Conservation (phyloP, 1,140 invertebrate genomes). For the Nymphalis io region DNA sequence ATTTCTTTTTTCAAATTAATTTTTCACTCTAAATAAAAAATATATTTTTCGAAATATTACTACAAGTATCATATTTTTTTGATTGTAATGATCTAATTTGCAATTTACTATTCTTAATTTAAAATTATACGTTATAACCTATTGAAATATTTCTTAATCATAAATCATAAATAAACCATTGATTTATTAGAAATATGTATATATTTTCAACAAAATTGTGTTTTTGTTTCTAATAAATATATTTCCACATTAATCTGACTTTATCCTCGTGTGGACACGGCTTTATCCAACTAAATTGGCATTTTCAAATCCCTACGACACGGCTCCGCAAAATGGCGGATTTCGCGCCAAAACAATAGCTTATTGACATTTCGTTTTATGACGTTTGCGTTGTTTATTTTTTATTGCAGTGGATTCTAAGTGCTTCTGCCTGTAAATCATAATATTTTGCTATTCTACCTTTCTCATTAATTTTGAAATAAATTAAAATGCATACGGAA, state of each 20-base stretch:
- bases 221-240: conserved; percentile 2
- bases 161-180: too few species aligned
- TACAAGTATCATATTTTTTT: too few species aligned
- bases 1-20: too few species aligned
- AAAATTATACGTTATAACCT: too few species aligned
- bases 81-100: too few species aligned
- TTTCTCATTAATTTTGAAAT: too few species aligned
- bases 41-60: too few species aligned
- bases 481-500: too few species aligned
- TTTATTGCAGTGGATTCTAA: conserved; percentile 2
- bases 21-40: too few species aligned
- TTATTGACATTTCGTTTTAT: conserved; percentile 25
- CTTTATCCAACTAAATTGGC: conserved; percentile 40
- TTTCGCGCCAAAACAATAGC: conserved; percentile 40
- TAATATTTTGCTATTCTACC: neutral
- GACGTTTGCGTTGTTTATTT: conserved; percentile 4
- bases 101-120: too few species aligned
- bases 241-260: conserved; percentile 14
- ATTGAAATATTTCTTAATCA: too few species aligned
- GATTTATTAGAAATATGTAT: too few species aligned
- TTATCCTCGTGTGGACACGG: conserved; percentile 11
- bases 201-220: neutral
- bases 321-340: conserved; percentile 37
- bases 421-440: neutral
- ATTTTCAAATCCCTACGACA: conserved; percentile 32